phyloP scores from a whole-genome alignment of 2,113 vertebrate genomes.

The Eulemur macaco region DNA sequence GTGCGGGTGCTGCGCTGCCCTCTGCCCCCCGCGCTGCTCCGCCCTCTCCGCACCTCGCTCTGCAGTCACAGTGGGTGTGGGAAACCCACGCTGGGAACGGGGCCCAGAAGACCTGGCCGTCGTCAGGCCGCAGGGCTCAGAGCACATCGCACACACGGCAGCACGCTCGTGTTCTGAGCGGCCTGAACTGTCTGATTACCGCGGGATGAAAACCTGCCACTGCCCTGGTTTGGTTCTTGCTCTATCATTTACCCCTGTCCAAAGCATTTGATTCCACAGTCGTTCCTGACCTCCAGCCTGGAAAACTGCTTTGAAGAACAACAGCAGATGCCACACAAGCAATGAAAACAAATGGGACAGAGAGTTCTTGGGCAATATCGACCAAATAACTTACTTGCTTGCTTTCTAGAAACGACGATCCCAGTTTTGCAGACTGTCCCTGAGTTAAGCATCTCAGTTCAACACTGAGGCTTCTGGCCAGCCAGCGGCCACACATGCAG shows the following conservation, averaged over 20 bases:
- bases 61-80: neutral
- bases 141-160: neutral
- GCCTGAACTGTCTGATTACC: neutral
- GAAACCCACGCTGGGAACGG: neutral
- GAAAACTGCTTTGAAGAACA: constrained; percentile 18
- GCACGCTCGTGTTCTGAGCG: neutral
- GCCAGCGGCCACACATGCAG: neutral
- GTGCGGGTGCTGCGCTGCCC: neutral
- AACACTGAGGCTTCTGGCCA: neutral
- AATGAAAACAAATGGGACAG: neutral
- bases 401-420: neutral
- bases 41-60: neutral
- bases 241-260: neutral
- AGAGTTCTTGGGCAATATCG: neutral
- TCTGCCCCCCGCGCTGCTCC: neutral
- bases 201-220: neutral
- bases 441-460: neutral
- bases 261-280: neutral
- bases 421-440: neutral
- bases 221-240: neutral
- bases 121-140: fast-evolving
- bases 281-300: neutral
- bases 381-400: neutral
- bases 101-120: neutral
- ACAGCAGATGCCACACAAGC: neutral